A percentile compares a stretch with the other conserved stretches of the same genome.
Conservation (phyloP, 23 tunicate species). For the Aplidium turbinatum region DNA sequence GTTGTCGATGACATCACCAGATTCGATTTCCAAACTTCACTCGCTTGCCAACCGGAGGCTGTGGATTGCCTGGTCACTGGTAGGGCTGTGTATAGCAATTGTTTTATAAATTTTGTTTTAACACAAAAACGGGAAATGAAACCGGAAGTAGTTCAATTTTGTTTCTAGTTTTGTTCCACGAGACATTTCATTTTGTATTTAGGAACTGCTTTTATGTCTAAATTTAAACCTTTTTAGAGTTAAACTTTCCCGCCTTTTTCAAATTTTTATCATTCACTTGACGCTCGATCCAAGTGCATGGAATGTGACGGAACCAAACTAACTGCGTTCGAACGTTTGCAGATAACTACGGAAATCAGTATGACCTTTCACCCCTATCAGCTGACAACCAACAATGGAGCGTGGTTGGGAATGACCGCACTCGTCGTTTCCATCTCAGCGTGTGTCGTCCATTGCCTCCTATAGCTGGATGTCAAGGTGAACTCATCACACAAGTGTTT, state of each 20-base stretch:
- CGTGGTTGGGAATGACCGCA: slow-evolving; percentile 2
- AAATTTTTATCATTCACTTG: too few species aligned
- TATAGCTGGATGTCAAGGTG: slow-evolving; percentile 46
- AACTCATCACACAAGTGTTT: background rate
- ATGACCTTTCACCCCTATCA: slow-evolving; percentile 56
- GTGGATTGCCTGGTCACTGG: slow-evolving; percentile 61
- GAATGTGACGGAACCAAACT: too few species aligned
- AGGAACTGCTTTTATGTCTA: too few species aligned
- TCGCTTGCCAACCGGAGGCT: slow-evolving; percentile 66
- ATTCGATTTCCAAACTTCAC: slow-evolving; percentile 63
- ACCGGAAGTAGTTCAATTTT: too few species aligned
- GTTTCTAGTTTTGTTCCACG: too few species aligned
- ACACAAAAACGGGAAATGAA: too few species aligned
- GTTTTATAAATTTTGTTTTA: too few species aligned
- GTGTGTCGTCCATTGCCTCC: slow-evolving; percentile 57
- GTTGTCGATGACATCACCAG: slow-evolving; percentile 30
- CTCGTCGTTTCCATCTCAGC: slow-evolving; percentile 38
- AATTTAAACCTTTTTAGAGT: too few species aligned
- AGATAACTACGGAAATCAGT: slow-evolving; percentile 70
- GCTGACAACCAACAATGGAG: slow-evolving; percentile 38
- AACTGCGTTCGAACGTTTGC: background rate
- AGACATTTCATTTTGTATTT: too few species aligned
- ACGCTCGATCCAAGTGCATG: too few species aligned
- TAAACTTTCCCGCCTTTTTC: too few species aligned
- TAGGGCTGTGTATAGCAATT: too few species aligned